Evolutionary conservation across 2,113 vertebrate genomes (phyloP).

Genomic region (Aleadryas rufinucha): DNA sequence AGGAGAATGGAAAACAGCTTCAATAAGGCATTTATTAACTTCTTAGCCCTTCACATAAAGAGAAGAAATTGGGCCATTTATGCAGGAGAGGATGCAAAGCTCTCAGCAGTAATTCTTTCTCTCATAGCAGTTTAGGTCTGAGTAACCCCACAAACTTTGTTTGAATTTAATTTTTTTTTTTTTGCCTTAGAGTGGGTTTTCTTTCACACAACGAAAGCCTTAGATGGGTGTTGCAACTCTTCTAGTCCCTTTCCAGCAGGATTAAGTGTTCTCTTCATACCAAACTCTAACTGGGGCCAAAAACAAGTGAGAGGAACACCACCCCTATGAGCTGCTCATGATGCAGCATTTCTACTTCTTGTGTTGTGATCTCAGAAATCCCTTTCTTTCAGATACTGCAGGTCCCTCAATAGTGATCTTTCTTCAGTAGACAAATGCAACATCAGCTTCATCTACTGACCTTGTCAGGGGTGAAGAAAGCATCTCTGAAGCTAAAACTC

Average conservation of each 20-base stretch:
- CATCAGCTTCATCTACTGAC: not conserved
- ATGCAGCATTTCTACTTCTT: not conserved
- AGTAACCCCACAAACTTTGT: not conserved
- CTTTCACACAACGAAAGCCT: not conserved
- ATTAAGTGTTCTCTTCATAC: conserved; percentile 34
- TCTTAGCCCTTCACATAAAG: not conserved
- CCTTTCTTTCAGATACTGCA: not conserved
- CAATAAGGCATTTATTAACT: not conserved
- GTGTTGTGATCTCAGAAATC: not conserved
- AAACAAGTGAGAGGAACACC: not conserved
- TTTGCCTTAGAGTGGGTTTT: not conserved
- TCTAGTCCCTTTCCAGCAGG: not conserved
- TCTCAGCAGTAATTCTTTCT: not conserved
- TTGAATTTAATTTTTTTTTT: not conserved
- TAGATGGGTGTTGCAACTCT: not conserved
- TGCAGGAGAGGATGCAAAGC: not conserved
- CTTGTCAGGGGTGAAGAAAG: not conserved
- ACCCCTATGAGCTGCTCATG: not conserved
- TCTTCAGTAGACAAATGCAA: not conserved
- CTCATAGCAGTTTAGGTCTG: not conserved
- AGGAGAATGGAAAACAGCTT: not conserved
- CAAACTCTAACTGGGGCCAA: not conserved
- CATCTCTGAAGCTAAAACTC: not conserved
- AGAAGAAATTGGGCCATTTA: not conserved
- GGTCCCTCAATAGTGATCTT: not conserved